Conservation (phyloP, 1,140 invertebrate species). For the Dolichoris vasculosae region DNA sequence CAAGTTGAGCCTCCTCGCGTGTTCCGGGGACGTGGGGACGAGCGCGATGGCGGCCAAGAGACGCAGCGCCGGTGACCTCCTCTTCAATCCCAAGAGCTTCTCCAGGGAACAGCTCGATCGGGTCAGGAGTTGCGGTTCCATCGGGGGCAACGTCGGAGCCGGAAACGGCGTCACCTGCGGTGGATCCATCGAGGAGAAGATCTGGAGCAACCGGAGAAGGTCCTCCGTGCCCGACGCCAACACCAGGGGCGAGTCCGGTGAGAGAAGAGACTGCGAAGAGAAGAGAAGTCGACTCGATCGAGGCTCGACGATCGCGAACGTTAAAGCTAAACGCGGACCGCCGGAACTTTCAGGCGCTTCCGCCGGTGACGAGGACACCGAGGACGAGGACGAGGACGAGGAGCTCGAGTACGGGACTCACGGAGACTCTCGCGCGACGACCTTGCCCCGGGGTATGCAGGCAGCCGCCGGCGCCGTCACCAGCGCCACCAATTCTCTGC, state of each 20-base stretch:
- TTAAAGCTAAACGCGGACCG: too few species aligned
- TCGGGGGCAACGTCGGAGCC: slow-evolving; percentile 80
- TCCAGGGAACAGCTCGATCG: slow-evolving; percentile 83
- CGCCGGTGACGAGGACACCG: slow-evolving; percentile 81
- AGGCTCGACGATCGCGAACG: too few species aligned
- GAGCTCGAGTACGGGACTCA: slow-evolving; percentile 66
- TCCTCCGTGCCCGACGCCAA: slow-evolving; percentile 82
- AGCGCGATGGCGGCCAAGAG: slow-evolving; percentile 82
- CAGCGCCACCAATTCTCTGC: slow-evolving; percentile 81
- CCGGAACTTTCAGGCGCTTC: slow-evolving; percentile 66
- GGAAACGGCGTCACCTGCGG: slow-evolving; percentile 73
- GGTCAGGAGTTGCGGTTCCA: slow-evolving; percentile 87
- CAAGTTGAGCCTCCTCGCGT: slow-evolving; percentile 81
- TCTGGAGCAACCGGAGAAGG: slow-evolving; percentile 76
- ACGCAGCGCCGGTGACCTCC: slow-evolving; percentile 84
- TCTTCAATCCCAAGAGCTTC: slow-evolving; percentile 84
- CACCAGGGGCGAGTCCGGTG: slow-evolving; percentile 77
- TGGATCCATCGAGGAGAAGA: slow-evolving; percentile 71
- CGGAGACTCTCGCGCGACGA: slow-evolving; percentile 75
- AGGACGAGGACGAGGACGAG: slow-evolving; percentile 74
- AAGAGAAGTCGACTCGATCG: too few species aligned
- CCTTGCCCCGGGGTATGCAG: slow-evolving; percentile 80
- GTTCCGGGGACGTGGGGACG: slow-evolving; percentile 77
- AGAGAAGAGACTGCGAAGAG: too few species aligned
- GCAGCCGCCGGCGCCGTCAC: slow-evolving; percentile 73